A percentile compares a stretch with the other conserved stretches of the same genome.
Conservation (phyloP, 1,140 invertebrate genomes). For the Bombus sibiricus region DNA sequence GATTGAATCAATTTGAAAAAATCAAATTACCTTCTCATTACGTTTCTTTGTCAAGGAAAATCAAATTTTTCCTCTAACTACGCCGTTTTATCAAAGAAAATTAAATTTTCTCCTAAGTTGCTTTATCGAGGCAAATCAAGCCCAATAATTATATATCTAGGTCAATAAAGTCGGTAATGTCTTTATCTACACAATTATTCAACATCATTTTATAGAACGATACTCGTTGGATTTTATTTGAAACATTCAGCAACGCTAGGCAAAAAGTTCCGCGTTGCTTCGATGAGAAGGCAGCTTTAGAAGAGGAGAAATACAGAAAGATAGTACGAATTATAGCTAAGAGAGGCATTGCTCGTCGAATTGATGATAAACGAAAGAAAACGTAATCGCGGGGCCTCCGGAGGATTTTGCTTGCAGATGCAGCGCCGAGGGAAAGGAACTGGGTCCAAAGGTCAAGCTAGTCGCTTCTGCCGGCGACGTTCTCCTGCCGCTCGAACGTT, state of each 20-base stretch:
- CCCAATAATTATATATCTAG: no score
- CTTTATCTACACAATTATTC: neutral
- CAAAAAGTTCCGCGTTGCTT: no score
- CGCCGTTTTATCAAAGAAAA: neutral
- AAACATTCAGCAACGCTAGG: neutral
- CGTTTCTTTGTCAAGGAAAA: no score
- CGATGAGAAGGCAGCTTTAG: neutral
- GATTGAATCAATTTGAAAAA: neutral
- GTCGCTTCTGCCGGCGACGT: slow-evolving; percentile 51
- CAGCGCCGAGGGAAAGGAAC: slow-evolving; percentile 40
- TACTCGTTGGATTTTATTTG: neutral
- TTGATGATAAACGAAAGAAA: slow-evolving; percentile 55
- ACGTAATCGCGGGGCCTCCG: slow-evolving; percentile 39
- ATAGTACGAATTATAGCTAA: slow-evolving; percentile 15
- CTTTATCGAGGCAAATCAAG: no score
- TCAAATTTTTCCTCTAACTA: no score
- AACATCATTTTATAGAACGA: neutral
- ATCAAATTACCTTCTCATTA: neutral
- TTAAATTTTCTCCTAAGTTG: neutral
- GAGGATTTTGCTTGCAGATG: slow-evolving; percentile 3
- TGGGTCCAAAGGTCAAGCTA: slow-evolving; percentile 52
- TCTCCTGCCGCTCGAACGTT: slow-evolving; percentile 52
- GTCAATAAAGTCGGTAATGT: no score
- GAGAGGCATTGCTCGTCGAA: slow-evolving; percentile 41
- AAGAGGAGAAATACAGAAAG: no score